phyloP scores from a whole-genome alignment of 2,797 vertebrate species.

The Neosalanx taihuensis region DNA sequence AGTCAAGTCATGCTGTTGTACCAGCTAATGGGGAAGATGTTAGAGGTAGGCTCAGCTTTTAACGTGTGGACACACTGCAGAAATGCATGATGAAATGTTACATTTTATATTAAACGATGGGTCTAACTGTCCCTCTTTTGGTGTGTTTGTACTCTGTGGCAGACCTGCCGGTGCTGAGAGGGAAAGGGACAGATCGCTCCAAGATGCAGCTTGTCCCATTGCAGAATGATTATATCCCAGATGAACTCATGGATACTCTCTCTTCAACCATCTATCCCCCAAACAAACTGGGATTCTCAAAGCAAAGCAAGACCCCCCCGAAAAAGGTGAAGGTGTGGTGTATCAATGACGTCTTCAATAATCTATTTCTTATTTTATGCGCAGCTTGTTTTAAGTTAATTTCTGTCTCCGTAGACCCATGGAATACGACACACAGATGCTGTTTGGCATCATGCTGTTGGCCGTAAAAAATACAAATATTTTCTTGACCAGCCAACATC shows the following conservation, averaged over 20 bases:
- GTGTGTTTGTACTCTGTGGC: slow-evolving; percentile 1
- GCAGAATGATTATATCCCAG: slow-evolving; percentile 67
- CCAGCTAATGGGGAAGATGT: not conserved
- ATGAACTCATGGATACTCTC: slow-evolving; percentile 78
- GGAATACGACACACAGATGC: slow-evolving; percentile 66
- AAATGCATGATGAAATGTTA: not conserved
- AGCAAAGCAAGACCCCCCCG: slow-evolving; percentile 55
- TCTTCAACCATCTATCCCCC: slow-evolving; percentile 61
- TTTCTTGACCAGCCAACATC: slow-evolving; percentile 82
- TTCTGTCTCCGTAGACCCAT: slow-evolving; percentile 60
- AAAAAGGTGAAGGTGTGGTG: slow-evolving; percentile 45
- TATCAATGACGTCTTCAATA: too few relatives aligned
- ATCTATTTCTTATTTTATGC: not conserved
- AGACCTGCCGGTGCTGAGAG: slow-evolving; percentile 55
- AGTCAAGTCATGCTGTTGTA: slow-evolving; percentile 4
- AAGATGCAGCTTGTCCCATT: slow-evolving; percentile 47
- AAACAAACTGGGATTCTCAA: slow-evolving; percentile 52
- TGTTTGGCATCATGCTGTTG: slow-evolving; percentile 81
- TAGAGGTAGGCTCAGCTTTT: not conserved
- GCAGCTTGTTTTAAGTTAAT: not conserved
- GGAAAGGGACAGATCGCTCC: slow-evolving; percentile 25
- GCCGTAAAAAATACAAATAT: slow-evolving; percentile 78
- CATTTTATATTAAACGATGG: not conserved
- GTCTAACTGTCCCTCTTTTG: not conserved
- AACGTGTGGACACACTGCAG: too few relatives aligned